Evolutionary conservation across 2,797 vertebrate species (phyloP).

Genomic region (Rhinella marina): DNA sequence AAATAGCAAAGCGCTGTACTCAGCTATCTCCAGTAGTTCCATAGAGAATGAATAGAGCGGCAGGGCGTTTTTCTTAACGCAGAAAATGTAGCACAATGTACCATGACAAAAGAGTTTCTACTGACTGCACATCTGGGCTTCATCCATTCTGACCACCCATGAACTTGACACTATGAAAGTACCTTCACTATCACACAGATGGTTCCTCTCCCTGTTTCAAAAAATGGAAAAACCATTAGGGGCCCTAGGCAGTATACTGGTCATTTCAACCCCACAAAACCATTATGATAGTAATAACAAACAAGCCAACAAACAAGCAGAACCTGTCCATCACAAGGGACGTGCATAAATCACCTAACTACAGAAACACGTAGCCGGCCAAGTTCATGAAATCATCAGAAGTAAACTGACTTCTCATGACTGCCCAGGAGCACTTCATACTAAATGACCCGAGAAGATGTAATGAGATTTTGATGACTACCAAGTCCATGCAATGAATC

Average conservation of each 20-base stretch:
- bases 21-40: no score
- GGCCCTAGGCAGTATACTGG: neutral
- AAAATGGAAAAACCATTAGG: neutral
- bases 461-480: slow-evolving; percentile 54
- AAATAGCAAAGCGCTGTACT: no score
- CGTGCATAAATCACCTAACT: slow-evolving; percentile 21
- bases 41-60: no score
- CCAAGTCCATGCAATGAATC: slow-evolving; percentile 43
- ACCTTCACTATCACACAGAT: neutral
- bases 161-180: neutral
- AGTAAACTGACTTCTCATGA: slow-evolving; percentile 32
- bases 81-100: neutral
- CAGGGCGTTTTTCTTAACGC: no score
- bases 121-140: neutral
- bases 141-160: neutral
- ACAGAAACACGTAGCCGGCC: neutral
- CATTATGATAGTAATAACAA: slow-evolving; percentile 17
- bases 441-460: slow-evolving; percentile 51
- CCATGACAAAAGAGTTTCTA: neutral
- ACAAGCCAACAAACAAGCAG: neutral
- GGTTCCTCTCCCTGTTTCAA: neutral
- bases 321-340: neutral
- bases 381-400: slow-evolving; percentile 28
- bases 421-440: slow-evolving; percentile 31
- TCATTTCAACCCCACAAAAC: neutral